These are phyloP conservation scores for Diabrotica undecimpunctata DNA, from an alignment of 1,140 invertebrate genomes.

Conservation along the genomic window DNA sequence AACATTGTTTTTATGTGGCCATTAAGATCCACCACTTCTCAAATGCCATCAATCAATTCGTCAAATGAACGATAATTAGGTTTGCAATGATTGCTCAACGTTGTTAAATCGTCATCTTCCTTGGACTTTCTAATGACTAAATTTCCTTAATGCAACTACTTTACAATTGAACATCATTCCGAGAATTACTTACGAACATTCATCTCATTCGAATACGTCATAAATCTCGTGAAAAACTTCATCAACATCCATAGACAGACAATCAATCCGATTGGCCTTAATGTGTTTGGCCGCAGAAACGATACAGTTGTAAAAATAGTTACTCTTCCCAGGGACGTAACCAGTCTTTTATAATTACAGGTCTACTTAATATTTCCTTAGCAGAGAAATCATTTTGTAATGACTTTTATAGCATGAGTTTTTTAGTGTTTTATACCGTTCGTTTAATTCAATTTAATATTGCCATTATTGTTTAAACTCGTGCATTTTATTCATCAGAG, in stretches of 20 bases:
- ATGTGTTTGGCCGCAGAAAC: background rate
- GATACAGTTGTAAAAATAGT: constrained; percentile 2
- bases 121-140: background rate
- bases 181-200: background rate
- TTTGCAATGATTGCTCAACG: too few species aligned
- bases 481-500: too few species aligned
- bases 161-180: background rate
- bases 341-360: background rate
- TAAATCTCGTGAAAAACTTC: background rate
- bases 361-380: too few species aligned
- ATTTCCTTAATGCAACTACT: constrained; percentile 2
- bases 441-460: too few species aligned
- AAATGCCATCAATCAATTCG: too few species aligned
- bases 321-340: background rate
- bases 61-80: too few species aligned
- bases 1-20: too few species aligned
- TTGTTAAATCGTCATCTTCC: background rate
- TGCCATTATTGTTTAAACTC: too few species aligned
- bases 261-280: constrained; percentile 10
- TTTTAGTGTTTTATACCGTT: too few species aligned
- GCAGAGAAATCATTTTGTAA: too few species aligned
- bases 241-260: constrained; percentile 1
- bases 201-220: background rate
- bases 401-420: too few species aligned
- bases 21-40: too few species aligned